Evolutionary conservation across 2,113 vertebrate genomes (phyloP), one percentile per base, ranked within the genome.

Genomic region (Odontesthes bonariensis): DNA sequence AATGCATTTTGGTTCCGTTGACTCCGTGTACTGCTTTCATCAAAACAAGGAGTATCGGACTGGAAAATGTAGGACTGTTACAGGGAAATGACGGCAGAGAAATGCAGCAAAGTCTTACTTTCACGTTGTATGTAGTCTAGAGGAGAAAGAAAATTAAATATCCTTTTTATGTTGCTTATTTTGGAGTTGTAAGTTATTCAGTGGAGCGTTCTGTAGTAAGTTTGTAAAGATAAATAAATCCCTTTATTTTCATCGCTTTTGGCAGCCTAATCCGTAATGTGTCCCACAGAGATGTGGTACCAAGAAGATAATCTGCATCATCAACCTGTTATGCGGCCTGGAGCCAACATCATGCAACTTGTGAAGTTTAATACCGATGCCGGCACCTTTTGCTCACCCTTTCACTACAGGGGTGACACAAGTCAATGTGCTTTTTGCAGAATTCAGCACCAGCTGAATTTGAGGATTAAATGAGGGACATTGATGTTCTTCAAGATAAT

Each of bases 41-140:
- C 46, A 62, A 49, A 20, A 47, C 16, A 32, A 64, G 42, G 40
- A 73, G 38, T 0, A 38, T 61, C 44, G 67, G 58, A 81, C 65
- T 61, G 62, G 23, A 68, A 60, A 67, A 44, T 54, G 42, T 73
- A 44, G 55, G 65, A 78, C 73, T 77, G 71, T 78, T 38, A 65
- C 13, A 73, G 23, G 51, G 33, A 71, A 65, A 52, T 32, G 23
- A 73, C 58, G 62, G 69, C 69, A 60, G 57, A 70, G 20, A 81
- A 81, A 83, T 58, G 62, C 83, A 82, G 54, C 64, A 78, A 81
- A 93, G 90, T 93, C 92, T 93, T 93, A 93, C 87, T 82, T 79
- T 81, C 72, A 77, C 74, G 58, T 81, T 74, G 54, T 75, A 32
- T 68, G 71, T 73, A 46, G 62, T 65, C 20, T 75, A 47, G 13